Conservation (phyloP, 2,113 vertebrate genomes). For the Smithornis capensis region DNA sequence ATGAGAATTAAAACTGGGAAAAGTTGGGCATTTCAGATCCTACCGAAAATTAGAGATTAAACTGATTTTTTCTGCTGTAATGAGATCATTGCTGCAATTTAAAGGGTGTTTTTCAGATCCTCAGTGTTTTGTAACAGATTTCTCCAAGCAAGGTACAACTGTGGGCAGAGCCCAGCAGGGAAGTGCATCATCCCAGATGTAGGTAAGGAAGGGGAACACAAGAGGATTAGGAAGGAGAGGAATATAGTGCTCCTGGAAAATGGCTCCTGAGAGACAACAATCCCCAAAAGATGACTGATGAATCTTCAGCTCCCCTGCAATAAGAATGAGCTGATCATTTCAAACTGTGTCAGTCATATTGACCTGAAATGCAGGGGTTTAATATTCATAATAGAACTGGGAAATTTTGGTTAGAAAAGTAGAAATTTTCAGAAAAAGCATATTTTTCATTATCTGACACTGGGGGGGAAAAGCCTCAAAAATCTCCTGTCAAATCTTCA, state of each 20-base stretch:
- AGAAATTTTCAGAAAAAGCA: background rate
- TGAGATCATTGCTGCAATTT: background rate
- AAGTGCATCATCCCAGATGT: rapidly evolving
- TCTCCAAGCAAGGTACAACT: background rate
- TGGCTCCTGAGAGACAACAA: background rate
- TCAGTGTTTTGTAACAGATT: background rate
- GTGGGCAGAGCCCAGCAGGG: background rate
- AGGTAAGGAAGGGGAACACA: background rate
- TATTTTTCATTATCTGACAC: background rate
- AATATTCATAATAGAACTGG: background rate
- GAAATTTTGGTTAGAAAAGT: background rate
- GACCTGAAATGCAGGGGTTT: background rate
- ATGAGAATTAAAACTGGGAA: background rate
- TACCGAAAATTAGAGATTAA: background rate
- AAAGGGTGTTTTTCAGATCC: background rate
- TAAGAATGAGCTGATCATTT: background rate
- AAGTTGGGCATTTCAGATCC: background rate
- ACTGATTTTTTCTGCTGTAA: background rate
- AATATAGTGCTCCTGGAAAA: background rate
- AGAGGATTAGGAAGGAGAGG: background rate
- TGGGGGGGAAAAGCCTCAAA: rapidly evolving
- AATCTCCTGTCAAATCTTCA: background rate
- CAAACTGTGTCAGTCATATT: background rate
- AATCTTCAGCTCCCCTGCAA: background rate
- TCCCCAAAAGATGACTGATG: rapidly evolving